phyloP scores from a whole-genome alignment of 2,888 invertebrate species.

The Torymus texanus region DNA sequence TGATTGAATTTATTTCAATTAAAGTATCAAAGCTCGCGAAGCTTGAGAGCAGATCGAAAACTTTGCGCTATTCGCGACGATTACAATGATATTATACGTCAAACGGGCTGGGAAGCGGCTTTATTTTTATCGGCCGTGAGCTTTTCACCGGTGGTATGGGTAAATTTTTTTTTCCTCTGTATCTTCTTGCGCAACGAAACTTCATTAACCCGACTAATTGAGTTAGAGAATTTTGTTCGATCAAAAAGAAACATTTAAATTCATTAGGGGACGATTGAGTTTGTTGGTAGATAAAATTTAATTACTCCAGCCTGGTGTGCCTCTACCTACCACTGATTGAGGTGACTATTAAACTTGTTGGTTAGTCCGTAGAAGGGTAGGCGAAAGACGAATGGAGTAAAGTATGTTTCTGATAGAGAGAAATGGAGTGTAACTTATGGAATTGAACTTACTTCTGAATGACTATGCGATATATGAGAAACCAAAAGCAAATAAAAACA shows the following conservation, averaged over 20 bases:
- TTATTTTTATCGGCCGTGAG: background rate
- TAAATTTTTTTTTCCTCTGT: background rate
- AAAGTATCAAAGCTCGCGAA: background rate
- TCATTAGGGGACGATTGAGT: background rate
- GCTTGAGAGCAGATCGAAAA: background rate
- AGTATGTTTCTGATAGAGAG: background rate
- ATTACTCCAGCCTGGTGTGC: background rate
- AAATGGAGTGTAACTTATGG: no score
- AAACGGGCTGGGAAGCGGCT: background rate
- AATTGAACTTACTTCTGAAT: no score
- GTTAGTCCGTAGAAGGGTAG: background rate
- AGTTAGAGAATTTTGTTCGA: background rate
- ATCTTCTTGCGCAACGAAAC: background rate
- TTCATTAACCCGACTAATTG: background rate
- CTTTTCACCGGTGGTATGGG: background rate
- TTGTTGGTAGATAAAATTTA: constrained; percentile 14
- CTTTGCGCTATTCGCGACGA: background rate
- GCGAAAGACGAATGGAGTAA: no score
- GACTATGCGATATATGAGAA: no score
- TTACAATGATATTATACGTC: constrained; percentile 2
- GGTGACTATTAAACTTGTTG: no score
- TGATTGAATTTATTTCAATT: background rate
- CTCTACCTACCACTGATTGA: no score
- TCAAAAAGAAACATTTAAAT: constrained; percentile 10
- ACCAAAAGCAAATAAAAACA: no score